A percentile compares a stretch with the other conserved stretches of the same genome.
Conservation (phyloP, 2,888 invertebrate species). For the Mesoligia furuncula region DNA sequence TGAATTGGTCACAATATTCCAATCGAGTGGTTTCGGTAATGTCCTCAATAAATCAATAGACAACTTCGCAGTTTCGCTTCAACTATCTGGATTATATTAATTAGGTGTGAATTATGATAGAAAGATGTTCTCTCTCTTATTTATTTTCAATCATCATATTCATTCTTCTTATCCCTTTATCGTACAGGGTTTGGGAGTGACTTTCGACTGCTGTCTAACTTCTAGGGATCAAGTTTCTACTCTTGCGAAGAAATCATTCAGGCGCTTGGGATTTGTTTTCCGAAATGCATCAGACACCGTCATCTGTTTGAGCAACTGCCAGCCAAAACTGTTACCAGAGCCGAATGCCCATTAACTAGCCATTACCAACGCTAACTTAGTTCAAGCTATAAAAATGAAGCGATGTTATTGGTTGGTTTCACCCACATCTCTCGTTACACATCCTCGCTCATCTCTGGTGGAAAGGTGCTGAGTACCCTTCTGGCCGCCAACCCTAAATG, state of each 20-base stretch:
- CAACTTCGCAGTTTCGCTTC: background rate
- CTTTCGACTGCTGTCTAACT: too few species aligned
- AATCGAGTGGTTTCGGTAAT: slow-evolving; percentile 14
- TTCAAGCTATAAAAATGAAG: too few species aligned
- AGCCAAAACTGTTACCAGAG: background rate
- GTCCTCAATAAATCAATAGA: background rate
- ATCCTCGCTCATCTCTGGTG: too few species aligned
- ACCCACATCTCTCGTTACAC: too few species aligned
- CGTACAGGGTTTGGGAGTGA: background rate
- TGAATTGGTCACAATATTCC: slow-evolving; percentile 29
- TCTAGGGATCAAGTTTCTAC: too few species aligned
- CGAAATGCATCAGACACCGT: too few species aligned
- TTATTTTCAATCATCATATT: background rate
- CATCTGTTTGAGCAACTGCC: background rate
- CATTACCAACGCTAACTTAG: too few species aligned
- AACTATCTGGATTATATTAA: too few species aligned
- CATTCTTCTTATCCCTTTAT: background rate
- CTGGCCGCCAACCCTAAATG: background rate
- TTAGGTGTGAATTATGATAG: background rate
- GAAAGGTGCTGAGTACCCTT: background rate
- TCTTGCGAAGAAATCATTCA: too few species aligned
- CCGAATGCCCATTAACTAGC: background rate
- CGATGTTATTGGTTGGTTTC: too few species aligned
- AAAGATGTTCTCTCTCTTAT: background rate
- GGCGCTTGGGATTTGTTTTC: too few species aligned